Evolutionary conservation across 2,888 invertebrate genomes (phyloP), one percentile per base, ranked within the genome.

Genomic region (Cheilosia vulpina): DNA sequence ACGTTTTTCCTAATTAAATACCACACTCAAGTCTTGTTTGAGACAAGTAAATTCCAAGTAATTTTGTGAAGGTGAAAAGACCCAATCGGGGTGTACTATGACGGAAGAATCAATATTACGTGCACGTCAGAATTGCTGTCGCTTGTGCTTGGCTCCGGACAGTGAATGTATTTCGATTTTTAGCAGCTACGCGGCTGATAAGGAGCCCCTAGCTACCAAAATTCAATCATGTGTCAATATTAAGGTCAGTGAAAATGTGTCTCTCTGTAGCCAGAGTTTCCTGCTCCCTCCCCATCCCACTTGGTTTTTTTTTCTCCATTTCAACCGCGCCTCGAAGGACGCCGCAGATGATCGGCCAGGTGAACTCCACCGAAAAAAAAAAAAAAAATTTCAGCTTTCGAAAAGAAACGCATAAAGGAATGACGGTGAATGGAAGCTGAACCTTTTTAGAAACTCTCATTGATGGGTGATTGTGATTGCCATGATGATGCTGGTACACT

Each of bases 151-250:
- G 87, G 92, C 92, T 87, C 92, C 92, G 71, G 91, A 92, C 87
- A 90, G 89, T 82, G 92, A 92, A 88, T 92, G 92, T 90, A 92
- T 92, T 89, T 91, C 92, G 75, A 92, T 92, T 88, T 90, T 92
- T 87, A 92, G 92, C 84, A 92, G 91, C 88, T 91, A 91, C 88
- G 92, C 92, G 66, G 92, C 92, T 88, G 92, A 92, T 89, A 92
- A 92, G 89, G 92, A 92, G 88, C 91, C 92, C 80, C 88, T 92
- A 88, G 89, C 90, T 77, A 90, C 89, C 77, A 92, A 92, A 91
- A 92, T 92, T 87, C 88, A 90, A 73, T 90, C 91, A 87, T 92
- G 92, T 90, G 92, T 92, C 88, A 90, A 90, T 89, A 91, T 92
- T 87, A 92, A 92, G 92, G 92, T 92, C 88, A 92, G 92, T 90